A percentile compares a stretch with the other conserved stretches of the same genome.
Conservation (phyloP, 1,140 invertebrate genomes). For the Drosophila jambulina region DNA sequence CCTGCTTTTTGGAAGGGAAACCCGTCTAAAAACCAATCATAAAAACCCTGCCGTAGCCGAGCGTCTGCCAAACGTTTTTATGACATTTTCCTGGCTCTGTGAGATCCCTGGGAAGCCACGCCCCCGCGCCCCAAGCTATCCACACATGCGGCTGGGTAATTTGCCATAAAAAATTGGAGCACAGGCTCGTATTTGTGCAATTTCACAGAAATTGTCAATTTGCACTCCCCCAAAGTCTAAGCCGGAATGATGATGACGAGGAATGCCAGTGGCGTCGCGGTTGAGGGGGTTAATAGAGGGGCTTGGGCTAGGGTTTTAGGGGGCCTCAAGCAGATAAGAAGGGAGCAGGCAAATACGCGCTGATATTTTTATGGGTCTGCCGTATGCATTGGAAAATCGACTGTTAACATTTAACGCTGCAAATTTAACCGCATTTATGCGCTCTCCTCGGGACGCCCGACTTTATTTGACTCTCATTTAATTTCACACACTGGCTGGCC, state of each 20-base stretch:
- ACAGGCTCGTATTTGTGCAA: conserved; percentile 78
- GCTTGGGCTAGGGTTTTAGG: neutral
- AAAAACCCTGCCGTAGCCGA: conserved; percentile 63
- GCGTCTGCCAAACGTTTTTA: conserved; percentile 73
- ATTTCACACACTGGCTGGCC: conserved; percentile 60
- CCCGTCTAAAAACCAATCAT: conserved; percentile 73
- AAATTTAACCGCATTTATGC: conserved; percentile 75
- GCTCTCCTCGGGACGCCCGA: conserved; percentile 34
- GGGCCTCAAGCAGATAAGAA: conserved; percentile 28
- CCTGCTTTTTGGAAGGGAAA: conserved; percentile 16
- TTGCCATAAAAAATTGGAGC: conserved; percentile 82
- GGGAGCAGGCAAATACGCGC: conserved; percentile 69
- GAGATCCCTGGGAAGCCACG: conserved; percentile 26
- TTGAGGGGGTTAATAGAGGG: neutral
- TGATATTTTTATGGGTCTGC: conserved; percentile 74
- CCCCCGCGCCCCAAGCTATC: conserved; percentile 25
- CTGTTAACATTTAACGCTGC: conserved; percentile 82
- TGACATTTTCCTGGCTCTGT: conserved; percentile 52
- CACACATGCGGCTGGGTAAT: conserved; percentile 71
- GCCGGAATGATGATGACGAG: conserved; percentile 44
- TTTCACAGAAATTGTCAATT: conserved; percentile 83
- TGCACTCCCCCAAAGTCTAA: conserved; percentile 79
- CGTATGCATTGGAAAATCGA: conserved; percentile 68
- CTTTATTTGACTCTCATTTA: conserved; percentile 79
- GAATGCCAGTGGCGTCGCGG: conserved; percentile 11